Base-by-base conservation (phyloP, 2,888 invertebrate genomes). In the Caenorhabditis becei region DNA sequence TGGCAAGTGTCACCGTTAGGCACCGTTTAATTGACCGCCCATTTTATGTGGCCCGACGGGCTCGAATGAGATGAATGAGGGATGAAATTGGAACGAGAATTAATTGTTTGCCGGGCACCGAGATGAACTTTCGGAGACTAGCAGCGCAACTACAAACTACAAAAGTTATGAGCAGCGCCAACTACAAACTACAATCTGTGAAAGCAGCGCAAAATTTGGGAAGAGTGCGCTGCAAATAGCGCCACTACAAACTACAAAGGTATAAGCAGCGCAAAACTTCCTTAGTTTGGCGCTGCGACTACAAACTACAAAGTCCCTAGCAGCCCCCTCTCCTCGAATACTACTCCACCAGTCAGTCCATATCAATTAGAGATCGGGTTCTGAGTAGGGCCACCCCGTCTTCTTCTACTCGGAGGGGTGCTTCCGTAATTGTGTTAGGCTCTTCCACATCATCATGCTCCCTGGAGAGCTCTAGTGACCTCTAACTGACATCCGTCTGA, bases 391-490 rank as follows among this genome's bases (percentile, higher is more conserved):
- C 23, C 54, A 14, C 11, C 44, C 54, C 37, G n/a, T 66, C 24
- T 26, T 53, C 26, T 37, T 14, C 37, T 8, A 35, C 53, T n/a
- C n/a, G n/a, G n/a, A n/a, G n/a, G 44, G 26, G 14, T 41, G 26
- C 53, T 51, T 51, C 24, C 54, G 71, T 78, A 78, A 78, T 78
- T 78, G 61, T 78, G 66, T 78, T 78, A 78, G 78, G 78, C 58
- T 77, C 77, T 20, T 32, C n/a, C 23, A 18, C 28, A 32, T 32
- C 24, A 51, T 65, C 66, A 56, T 47, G 23, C n/a, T 20, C 41
- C 35, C 35, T 28, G 26, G 26, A 44, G 58, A 18, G 14, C 23
- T 23, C 10, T 49, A 28, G 32, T 65, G 78, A 71, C 71, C 71
- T 63, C 54, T 65, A 61, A 77, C 74, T 74, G 41, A 74, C 74